Evolutionary conservation across 1,140 invertebrate genomes (phyloP), one percentile per base, ranked within the genome.

Genomic region (Hydropsyche tenuis): DNA sequence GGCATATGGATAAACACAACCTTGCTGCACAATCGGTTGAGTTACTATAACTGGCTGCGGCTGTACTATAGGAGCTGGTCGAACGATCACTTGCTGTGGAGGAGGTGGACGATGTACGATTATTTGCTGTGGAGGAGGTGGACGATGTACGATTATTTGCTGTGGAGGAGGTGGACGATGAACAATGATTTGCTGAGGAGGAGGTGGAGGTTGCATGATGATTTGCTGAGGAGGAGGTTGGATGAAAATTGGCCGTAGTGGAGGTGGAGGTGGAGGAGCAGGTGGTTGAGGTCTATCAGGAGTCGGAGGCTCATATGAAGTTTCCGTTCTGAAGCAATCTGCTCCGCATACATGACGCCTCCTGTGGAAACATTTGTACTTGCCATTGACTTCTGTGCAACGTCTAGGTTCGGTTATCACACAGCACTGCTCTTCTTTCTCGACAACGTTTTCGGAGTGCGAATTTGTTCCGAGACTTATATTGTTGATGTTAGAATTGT

Each of bases 401-500:
- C 18, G 27, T 43, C 63, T 65, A 12, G 63, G 63, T 18, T 65
- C 63, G 30, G 27, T 43, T 43, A 65, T 65, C 11, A 65, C 42
- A 25, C 63, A 65, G n/a, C 63, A 65, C 0, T 2, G n/a, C n/a
- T 65, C 63, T 43, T 42, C 14, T 16, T 65, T 65, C 30, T 60
- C 56, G 2, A 48, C 45, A 25, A 12, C 23, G 20, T 27, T 60
- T 4, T 60, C 23, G 2, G 68, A 70, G 7, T 11, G 25, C 0
- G 48, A 16, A 42, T 56, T 51, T 0, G 27, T 1, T 11, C 27
- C 25, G 18, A 70, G 16, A 11, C 30, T 4, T 16, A 70, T 70
- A n/a, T 56, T 56, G 27, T 70, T 70, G 16, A 56, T 37, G 37
- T 70, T 70, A 0, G 48, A 25, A 16, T 53, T 56, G 25, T 70